Conservation (phyloP, 2,113 vertebrate species). For the Philantomba maxwellii region DNA sequence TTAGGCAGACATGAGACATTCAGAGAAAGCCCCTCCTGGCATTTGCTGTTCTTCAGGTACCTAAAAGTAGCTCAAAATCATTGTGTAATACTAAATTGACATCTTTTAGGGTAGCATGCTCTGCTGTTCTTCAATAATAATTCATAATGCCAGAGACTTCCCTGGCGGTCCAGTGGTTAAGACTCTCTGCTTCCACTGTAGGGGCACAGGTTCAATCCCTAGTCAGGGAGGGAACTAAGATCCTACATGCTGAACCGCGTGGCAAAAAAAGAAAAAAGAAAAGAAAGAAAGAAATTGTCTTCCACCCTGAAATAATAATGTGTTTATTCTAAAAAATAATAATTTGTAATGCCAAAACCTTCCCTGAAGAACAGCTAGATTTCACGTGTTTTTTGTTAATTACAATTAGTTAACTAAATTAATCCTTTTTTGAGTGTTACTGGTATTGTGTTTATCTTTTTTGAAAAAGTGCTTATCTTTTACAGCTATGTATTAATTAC, state of each 20-base stretch:
- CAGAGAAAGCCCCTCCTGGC: not conserved
- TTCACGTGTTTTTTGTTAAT: not conserved
- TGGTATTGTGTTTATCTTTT: not conserved
- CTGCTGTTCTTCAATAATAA: not conserved
- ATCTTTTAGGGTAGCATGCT: not conserved
- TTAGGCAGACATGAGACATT: not conserved
- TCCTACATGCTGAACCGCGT: not conserved
- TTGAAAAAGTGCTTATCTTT: not conserved
- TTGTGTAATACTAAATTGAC: not conserved
- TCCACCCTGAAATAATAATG: not conserved
- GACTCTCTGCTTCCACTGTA: not conserved
- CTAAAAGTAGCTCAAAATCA: not conserved
- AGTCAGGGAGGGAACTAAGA: not conserved
- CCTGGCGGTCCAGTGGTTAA: not conserved
- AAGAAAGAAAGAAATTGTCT: not conserved
- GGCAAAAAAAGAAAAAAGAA: not conserved
- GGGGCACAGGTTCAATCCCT: not conserved
- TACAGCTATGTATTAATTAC: not conserved
- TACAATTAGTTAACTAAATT: not conserved
- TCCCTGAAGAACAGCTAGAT: not conserved
- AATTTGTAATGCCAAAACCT: not conserved
- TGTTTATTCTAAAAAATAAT: not conserved
- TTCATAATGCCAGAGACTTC: not conserved
- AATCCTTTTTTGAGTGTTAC: not conserved
- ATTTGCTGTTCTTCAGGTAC: not conserved